Evolutionary conservation across 1,140 invertebrate genomes (phyloP).

Genomic region (Octopus bimaculoides): DNA sequence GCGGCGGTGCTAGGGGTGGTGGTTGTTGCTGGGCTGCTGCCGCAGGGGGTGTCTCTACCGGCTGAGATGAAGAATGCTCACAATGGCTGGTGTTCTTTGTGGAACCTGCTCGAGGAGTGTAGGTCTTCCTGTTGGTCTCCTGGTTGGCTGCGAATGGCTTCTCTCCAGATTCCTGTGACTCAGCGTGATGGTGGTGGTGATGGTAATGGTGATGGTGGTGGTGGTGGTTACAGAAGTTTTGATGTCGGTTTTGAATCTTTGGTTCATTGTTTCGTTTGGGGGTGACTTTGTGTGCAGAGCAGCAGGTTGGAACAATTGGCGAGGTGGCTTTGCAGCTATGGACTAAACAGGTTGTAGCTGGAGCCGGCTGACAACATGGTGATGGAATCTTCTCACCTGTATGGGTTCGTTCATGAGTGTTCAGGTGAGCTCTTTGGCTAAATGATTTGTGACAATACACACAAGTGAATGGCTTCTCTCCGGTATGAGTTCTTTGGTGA

Average conservation of each 20-base stretch:
- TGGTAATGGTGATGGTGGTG: background rate
- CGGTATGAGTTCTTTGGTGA: background rate
- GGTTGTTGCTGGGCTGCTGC: background rate
- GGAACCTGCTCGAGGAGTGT: background rate
- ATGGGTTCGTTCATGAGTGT: background rate
- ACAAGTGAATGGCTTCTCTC: constrained; percentile 4
- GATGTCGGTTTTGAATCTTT: too few relatives aligned
- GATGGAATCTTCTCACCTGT: background rate
- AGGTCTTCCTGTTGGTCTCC: background rate
- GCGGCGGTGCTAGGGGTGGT: too few relatives aligned
- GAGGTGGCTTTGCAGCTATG: too few relatives aligned
- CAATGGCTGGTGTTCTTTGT: background rate
- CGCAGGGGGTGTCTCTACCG: too few relatives aligned
- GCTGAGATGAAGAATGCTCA: too few relatives aligned
- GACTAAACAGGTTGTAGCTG: background rate
- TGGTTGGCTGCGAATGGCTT: too few relatives aligned
- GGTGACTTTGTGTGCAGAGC: too few relatives aligned
- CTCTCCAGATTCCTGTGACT: too few relatives aligned
- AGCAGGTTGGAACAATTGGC: too few relatives aligned
- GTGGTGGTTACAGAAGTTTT: background rate
- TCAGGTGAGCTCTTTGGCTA: background rate
- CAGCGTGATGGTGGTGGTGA: background rate
- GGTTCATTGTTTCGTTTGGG: too few relatives aligned
- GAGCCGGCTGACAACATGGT: background rate
- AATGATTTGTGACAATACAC: background rate